phyloP scores from a whole-genome alignment of 2,113 vertebrate genomes.

The Puma concolor region DNA sequence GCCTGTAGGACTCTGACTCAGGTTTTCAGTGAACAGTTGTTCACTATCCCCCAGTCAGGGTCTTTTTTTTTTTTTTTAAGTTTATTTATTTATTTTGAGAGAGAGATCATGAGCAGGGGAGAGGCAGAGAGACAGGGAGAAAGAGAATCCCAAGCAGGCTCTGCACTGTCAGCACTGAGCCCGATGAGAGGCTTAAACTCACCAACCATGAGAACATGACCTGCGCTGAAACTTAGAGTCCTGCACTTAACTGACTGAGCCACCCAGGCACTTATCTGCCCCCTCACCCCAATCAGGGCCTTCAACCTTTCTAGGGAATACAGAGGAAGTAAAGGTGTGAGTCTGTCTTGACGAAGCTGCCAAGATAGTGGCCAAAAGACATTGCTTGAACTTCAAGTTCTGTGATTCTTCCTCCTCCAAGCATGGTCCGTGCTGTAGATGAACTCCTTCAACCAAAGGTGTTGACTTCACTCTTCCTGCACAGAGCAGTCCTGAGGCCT shows the following conservation, averaged over 20 bases:
- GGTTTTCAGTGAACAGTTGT: background rate
- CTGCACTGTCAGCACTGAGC: too few species aligned
- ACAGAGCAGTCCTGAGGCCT: too few species aligned
- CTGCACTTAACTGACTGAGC: too few species aligned
- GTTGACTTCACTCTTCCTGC: background rate
- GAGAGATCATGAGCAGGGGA: too few species aligned
- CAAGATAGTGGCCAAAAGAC: background rate
- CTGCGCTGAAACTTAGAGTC: too few species aligned
- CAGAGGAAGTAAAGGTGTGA: background rate
- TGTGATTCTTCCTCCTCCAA: background rate
- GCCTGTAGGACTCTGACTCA: background rate
- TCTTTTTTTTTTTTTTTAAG: too few species aligned
- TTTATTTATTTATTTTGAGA: too few species aligned
- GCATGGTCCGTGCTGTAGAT: background rate
- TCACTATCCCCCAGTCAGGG: background rate
- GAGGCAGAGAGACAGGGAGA: too few species aligned
- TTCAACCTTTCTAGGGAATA: background rate
- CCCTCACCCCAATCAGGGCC: background rate
- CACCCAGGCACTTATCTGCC: too few species aligned
- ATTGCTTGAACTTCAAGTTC: background rate
- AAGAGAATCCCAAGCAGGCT: too few species aligned
- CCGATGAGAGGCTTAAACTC: too few species aligned
- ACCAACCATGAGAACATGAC: too few species aligned
- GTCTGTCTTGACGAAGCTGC: background rate
- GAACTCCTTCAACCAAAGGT: background rate